These are phyloP conservation scores for Anorthoa munda DNA, from an alignment of 2,888 invertebrate species.

Conservation along the genomic window DNA sequence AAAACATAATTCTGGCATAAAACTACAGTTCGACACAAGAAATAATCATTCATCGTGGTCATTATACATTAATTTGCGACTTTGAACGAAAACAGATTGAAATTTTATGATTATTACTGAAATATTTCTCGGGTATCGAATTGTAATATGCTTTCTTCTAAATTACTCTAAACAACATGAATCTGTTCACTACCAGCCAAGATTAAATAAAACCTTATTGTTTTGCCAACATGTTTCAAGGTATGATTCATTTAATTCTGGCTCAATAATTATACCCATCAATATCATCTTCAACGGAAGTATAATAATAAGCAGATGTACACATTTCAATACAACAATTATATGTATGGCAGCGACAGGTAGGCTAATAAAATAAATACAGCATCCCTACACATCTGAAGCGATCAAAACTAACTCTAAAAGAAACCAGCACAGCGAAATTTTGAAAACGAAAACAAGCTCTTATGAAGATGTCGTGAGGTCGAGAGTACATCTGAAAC, in stretches of 20 bases:
- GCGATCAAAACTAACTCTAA: constrained; percentile 80
- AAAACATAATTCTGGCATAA: constrained; percentile 55
- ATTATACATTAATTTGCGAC: neutral
- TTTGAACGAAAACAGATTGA: neutral
- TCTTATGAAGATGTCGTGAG: constrained; percentile 82
- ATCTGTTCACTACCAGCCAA: constrained; percentile 64
- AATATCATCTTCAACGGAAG: constrained; percentile 67
- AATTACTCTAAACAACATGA: constrained; percentile 62
- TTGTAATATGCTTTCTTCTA: constrained; percentile 52
- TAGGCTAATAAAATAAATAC: constrained; percentile 78
- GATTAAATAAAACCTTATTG: constrained; percentile 67
- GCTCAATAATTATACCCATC: constrained; percentile 64
- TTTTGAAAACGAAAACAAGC: constrained; percentile 83
- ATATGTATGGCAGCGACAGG: constrained; percentile 72
- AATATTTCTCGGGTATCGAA: constrained; percentile 59
- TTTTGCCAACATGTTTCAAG: constrained; percentile 64
- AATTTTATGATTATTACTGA: neutral
- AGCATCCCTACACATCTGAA: constrained; percentile 79
- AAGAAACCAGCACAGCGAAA: constrained; percentile 84
- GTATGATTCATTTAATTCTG: constrained; percentile 71
- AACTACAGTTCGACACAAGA: constrained; percentile 61
- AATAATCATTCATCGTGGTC: constrained; percentile 18
- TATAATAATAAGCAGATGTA: constrained; percentile 70
- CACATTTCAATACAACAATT: constrained; percentile 70
- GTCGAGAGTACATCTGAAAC: constrained; percentile 69